Evolutionary conservation across 2,888 invertebrate genomes (phyloP).

Genomic region (Metopia argyrocephala): DNA sequence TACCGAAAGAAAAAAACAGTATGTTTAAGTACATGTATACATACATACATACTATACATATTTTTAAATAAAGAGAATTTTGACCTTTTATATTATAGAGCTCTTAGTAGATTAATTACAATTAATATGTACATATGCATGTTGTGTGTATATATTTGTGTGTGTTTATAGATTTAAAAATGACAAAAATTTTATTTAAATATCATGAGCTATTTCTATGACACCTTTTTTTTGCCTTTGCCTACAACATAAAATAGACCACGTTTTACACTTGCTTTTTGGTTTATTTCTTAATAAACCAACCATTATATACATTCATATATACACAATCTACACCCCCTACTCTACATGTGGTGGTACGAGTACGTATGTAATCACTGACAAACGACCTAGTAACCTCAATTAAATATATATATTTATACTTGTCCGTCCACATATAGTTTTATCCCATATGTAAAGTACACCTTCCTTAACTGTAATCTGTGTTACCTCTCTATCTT

Average conservation of each 20-base stretch:
- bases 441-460: not conserved
- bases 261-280: conserved; percentile 14
- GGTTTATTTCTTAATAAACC: conserved; percentile 8
- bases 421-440: not conserved
- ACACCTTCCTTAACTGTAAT: conserved; percentile 31
- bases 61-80: conserved; percentile 13
- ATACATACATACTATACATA: too few species aligned
- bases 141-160: not conserved
- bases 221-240: conserved; percentile 13
- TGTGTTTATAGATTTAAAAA: too few species aligned
- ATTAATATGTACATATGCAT: conserved; percentile 10
- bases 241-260: conserved; percentile 5
- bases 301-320: not conserved
- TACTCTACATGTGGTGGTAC: too few species aligned
- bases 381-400: conserved; percentile 51
- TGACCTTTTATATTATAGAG: conserved; percentile 28
- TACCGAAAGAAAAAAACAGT: too few species aligned
- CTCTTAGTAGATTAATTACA: too few species aligned
- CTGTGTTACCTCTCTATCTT: conserved; percentile 1
- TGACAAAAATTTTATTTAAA: not conserved
- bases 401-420: conserved; percentile 18
- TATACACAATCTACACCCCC: too few species aligned
- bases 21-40: too few species aligned
- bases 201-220: conserved; percentile 26
- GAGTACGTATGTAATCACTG: conserved; percentile 1